Conservation (phyloP, 2,113 vertebrate species). For the Cepphus grylle region DNA sequence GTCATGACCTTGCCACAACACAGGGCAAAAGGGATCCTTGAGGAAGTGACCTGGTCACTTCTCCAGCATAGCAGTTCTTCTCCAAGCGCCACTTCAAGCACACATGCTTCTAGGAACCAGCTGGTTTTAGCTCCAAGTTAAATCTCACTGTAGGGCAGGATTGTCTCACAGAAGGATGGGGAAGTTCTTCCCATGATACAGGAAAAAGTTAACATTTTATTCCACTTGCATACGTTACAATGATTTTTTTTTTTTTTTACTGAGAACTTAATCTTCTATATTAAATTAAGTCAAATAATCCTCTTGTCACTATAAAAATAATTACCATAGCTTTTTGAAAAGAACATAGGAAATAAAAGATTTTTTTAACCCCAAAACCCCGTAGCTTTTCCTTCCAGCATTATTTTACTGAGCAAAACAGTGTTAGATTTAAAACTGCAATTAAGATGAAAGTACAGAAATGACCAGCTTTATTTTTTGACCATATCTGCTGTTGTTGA, state of each 20-base stretch:
- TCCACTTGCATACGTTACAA: background rate
- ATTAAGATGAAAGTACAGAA: slow-evolving; percentile 21
- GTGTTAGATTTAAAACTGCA: slow-evolving; percentile 54
- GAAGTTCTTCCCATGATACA: background rate
- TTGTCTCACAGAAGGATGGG: background rate
- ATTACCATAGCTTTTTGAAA: slow-evolving; percentile 51
- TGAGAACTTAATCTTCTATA: background rate
- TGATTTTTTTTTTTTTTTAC: background rate
- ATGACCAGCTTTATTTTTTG: slow-evolving; percentile 53
- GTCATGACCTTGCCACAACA: background rate
- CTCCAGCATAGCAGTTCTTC: background rate
- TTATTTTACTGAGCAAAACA: slow-evolving; percentile 64
- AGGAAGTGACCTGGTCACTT: background rate
- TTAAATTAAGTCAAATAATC: slow-evolving; percentile 61
- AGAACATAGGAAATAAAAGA: slow-evolving; percentile 25
- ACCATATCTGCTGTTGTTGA: slow-evolving; percentile 3
- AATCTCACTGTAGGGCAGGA: background rate
- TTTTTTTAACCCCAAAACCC: background rate
- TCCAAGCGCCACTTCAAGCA: background rate
- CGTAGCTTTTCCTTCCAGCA: slow-evolving; percentile 27
- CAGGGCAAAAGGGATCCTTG: background rate
- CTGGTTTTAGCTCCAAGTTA: background rate
- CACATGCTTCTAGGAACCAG: background rate
- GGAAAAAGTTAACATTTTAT: background rate
- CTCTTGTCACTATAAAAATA: slow-evolving; percentile 54